Evolutionary conservation across 2,113 vertebrate genomes (phyloP).

Genomic region (Mobula birostris): DNA sequence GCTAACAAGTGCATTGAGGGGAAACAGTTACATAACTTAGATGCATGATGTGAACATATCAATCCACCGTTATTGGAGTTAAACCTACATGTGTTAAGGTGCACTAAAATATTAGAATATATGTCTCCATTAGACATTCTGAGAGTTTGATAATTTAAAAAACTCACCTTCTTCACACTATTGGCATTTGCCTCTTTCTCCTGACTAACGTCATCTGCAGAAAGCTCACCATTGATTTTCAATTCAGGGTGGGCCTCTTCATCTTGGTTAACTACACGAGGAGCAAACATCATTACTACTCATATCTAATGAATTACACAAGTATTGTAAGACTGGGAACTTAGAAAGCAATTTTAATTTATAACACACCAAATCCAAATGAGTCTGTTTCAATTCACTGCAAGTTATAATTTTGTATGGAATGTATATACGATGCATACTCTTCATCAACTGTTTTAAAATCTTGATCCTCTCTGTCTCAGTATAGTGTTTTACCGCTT

Average conservation of each 20-base stretch:
- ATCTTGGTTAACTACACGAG: constrained; percentile 68
- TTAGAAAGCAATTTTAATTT: background rate
- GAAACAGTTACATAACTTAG: too few relatives aligned
- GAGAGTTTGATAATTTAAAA: background rate
- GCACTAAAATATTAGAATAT: background rate
- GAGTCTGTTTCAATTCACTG: background rate
- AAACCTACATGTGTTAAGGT: background rate
- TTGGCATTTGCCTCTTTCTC: constrained; percentile 66
- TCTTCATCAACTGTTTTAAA: background rate
- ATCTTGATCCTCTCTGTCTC: background rate
- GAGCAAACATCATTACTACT: constrained; percentile 27
- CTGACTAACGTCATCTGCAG: constrained; percentile 73
- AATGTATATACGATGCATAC: too few relatives aligned
- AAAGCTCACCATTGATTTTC: constrained; percentile 72
- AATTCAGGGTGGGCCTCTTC: constrained; percentile 80
- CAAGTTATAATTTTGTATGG: background rate
- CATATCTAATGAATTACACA: background rate
- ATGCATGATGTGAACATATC: background rate
- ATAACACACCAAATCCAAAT: background rate
- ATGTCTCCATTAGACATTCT: background rate
- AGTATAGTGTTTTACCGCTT: background rate
- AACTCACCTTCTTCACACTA: constrained; percentile 79
- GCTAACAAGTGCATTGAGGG: background rate
- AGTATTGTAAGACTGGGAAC: too few relatives aligned
- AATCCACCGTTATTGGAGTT: constrained; percentile 44